A percentile compares a stretch with the other conserved stretches of the same genome.
Evolutionary conservation across 2,888 invertebrate species (phyloP).

Genomic region (Glyphotaelius pellucidus): DNA sequence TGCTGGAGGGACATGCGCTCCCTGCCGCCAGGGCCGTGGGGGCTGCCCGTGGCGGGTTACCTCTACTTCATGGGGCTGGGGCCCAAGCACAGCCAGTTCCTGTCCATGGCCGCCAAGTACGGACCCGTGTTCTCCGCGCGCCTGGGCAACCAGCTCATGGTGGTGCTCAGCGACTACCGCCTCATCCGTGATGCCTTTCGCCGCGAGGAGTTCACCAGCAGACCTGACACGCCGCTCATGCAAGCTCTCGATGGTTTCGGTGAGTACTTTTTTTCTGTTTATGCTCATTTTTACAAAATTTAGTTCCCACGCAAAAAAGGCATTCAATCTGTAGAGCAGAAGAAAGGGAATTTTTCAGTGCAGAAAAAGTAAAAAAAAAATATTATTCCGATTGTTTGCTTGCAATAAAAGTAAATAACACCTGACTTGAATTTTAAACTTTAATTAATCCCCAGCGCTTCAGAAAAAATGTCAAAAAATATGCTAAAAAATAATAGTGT

Average conservation of each 20-base stretch:
- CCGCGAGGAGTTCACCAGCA: slow-evolving; percentile 91
- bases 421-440: neutral
- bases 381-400: neutral
- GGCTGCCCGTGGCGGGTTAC: slow-evolving; percentile 90
- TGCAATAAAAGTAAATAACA: neutral
- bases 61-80: slow-evolving; percentile 87
- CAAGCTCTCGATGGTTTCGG: slow-evolving; percentile 92
- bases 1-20: slow-evolving; percentile 70
- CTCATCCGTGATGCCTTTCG: slow-evolving; percentile 91
- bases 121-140: slow-evolving; percentile 89
- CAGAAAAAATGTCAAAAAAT: neutral
- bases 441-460: neutral
- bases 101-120: slow-evolving; percentile 86
- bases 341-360: neutral
- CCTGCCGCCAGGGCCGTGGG: slow-evolving; percentile 93
- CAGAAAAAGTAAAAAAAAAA: no score
- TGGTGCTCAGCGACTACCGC: slow-evolving; percentile 92
- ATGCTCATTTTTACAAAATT: neutral
- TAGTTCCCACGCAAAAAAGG: neutral
- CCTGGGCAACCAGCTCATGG: slow-evolving; percentile 88
- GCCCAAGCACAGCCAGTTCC: slow-evolving; percentile 86
- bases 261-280: slow-evolving; percentile 70
- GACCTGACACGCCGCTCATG: slow-evolving; percentile 91
- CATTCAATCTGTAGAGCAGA: neutral
- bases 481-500: neutral